Conservation (phyloP, 2,888 invertebrate genomes). For the Leucoptera coffeella region DNA sequence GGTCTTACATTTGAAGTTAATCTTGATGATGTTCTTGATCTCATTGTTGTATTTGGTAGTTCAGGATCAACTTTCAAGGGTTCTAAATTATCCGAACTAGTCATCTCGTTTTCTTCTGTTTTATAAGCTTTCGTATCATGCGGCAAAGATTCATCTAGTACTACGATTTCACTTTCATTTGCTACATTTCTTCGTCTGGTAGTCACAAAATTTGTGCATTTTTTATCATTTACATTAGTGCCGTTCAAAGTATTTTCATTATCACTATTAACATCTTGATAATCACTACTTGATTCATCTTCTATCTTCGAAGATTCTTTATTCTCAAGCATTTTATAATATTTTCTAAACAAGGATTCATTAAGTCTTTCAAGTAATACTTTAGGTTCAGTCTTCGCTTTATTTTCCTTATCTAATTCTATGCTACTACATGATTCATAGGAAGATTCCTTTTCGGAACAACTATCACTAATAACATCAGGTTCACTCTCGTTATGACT, state of each 20-base stretch:
- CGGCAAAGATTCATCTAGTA: conserved; percentile 19
- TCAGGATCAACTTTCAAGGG: too few relatives aligned
- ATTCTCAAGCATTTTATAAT: conserved; percentile 13
- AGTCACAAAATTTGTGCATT: conserved; percentile 30
- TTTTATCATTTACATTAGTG: conserved; percentile 9
- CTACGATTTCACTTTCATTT: conserved; percentile 18
- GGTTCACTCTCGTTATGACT: conserved; percentile 8
- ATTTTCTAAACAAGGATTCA: conserved; percentile 19
- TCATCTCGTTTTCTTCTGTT: conserved; percentile 2
- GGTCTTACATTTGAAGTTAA: too few relatives aligned
- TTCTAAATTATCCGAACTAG: background rate
- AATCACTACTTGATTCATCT: conserved; percentile 8
- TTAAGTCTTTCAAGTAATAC: conserved; percentile 19
- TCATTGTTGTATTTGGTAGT: too few relatives aligned
- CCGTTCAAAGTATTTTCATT: background rate
- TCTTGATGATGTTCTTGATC: too few relatives aligned
- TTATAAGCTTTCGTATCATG: too few relatives aligned
- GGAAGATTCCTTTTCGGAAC: too few relatives aligned
- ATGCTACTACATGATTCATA: too few relatives aligned
- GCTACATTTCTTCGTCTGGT: conserved; percentile 26
- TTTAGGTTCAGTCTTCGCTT: too few relatives aligned
- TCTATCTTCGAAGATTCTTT: conserved; percentile 2
- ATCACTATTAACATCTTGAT: conserved; percentile 1
- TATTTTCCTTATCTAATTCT: too few relatives aligned
- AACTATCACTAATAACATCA: background rate